Percentiles rank a stretch among this genome's conserved stretches.
phyloP scores from a whole-genome alignment of 1,140 invertebrate species.

The Lutraria rhynchaena region DNA sequence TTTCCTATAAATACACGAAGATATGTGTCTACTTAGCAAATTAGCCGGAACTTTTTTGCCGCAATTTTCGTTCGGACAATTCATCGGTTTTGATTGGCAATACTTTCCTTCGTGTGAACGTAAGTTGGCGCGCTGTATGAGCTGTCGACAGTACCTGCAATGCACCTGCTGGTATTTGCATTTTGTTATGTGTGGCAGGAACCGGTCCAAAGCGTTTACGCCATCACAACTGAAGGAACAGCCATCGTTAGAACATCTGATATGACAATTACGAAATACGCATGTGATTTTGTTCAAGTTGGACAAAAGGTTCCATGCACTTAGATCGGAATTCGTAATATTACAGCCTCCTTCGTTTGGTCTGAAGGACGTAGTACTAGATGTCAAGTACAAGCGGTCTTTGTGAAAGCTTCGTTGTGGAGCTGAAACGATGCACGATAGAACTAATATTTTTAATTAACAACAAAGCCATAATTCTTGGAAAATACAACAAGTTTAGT shows the following conservation, averaged over 20 bases:
- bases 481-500: too few relatives aligned
- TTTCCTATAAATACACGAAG: not conserved
- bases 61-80: not conserved
- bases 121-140: not conserved
- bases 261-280: not conserved
- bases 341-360: too few relatives aligned
- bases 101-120: not conserved
- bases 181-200: not conserved
- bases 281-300: not conserved
- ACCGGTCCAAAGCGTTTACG: not conserved
- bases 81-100: not conserved
- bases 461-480: too few relatives aligned
- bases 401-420: too few relatives aligned
- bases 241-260: not conserved
- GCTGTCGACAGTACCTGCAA: constrained; percentile 5
- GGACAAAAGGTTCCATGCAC: not conserved
- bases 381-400: too few relatives aligned
- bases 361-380: too few relatives aligned
- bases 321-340: too few relatives aligned
- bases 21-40: not conserved
- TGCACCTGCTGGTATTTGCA: constrained; percentile 6
- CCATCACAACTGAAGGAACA: not conserved
- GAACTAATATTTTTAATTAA: too few relatives aligned
- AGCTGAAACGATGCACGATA: too few relatives aligned
- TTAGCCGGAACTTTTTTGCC: not conserved